A percentile compares a stretch with the other conserved stretches of the same genome.
phyloP scores from a whole-genome alignment of 2,888 invertebrate species.

The Minunthozetes semirufus region DNA sequence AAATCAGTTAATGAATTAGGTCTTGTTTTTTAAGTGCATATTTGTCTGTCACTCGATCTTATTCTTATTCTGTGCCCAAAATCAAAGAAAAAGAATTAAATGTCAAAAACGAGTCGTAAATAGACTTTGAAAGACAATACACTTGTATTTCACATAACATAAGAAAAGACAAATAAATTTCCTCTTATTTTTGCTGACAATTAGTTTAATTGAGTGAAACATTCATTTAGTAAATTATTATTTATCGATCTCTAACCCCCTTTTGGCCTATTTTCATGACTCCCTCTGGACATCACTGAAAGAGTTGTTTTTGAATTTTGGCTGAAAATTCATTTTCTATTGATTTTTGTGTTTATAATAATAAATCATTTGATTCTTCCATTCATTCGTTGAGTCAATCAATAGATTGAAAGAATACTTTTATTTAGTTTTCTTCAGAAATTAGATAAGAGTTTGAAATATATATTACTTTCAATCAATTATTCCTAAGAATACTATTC shows the following conservation, averaged over 20 bases:
- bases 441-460: too few species aligned
- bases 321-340: not conserved
- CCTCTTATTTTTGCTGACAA: not conserved
- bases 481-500: too few species aligned
- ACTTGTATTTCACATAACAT: too few species aligned
- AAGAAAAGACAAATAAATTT: not conserved
- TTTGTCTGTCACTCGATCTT: too few species aligned
- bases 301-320: not conserved
- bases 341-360: not conserved
- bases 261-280: too few species aligned
- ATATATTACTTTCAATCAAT: too few species aligned
- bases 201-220: not conserved
- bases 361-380: not conserved
- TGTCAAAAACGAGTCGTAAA: not conserved
- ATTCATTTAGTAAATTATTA: not conserved
- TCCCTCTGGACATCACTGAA: too few species aligned
- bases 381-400: not conserved
- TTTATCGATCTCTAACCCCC: not conserved
- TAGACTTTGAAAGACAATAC: not conserved
- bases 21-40: too few species aligned
- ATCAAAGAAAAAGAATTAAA: not conserved
- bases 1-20: too few species aligned
- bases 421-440: not conserved
- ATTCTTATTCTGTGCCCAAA: not conserved
- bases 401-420: not conserved